Conservation (phyloP, 2,113 vertebrate genomes). For the Poeciliopsis prolifica region DNA sequence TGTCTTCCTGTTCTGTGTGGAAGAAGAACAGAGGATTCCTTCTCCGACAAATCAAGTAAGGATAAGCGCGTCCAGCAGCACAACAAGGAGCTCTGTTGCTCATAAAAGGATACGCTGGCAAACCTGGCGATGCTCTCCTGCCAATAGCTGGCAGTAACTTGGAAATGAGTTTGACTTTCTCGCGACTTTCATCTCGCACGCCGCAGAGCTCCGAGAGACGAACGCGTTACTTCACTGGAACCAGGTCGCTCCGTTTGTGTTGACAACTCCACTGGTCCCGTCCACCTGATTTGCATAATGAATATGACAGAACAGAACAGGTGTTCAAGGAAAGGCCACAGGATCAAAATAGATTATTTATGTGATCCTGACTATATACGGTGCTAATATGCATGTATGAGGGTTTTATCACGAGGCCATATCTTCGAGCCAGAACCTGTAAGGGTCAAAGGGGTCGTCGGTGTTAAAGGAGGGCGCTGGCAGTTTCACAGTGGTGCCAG, state of each 20-base stretch:
- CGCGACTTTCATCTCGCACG: not conserved
- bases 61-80: not conserved
- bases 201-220: not conserved
- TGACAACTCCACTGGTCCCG: not conserved
- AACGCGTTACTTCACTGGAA: not conserved
- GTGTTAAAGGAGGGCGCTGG: not conserved
- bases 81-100: not conserved
- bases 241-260: not conserved
- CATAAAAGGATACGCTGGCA: not conserved
- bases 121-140: not conserved
- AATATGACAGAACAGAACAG: slow-evolving; percentile 9
- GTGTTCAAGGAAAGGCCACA: not conserved
- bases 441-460: not conserved
- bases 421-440: not conserved
- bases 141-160: not conserved
- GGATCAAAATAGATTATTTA: not conserved
- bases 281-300: slow-evolving; percentile 5
- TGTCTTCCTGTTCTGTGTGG: not conserved
- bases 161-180: not conserved
- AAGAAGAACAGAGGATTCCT: not conserved
- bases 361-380: not conserved
- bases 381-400: not conserved
- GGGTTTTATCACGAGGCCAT: too few species aligned
- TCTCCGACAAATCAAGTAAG: not conserved
- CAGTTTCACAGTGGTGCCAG: not conserved